Conservation (phyloP, 1,140 invertebrate species). For the Chironomus tepperi region DNA sequence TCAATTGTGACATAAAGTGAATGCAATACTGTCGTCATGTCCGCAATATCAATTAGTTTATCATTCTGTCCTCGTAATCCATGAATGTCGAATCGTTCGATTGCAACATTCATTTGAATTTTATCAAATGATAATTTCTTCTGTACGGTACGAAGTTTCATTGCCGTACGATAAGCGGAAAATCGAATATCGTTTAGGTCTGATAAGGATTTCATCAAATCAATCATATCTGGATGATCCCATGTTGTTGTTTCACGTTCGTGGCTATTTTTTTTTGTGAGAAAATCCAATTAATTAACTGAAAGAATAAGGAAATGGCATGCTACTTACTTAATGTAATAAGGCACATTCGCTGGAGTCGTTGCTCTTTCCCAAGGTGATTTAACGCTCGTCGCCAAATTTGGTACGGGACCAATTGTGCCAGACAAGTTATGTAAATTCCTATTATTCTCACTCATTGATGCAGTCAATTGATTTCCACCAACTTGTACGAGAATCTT, state of each 20-base stretch:
- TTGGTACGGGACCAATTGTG: slow-evolving; percentile 60
- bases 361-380: slow-evolving; percentile 92
- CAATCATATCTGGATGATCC: slow-evolving; percentile 97
- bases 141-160: slow-evolving; percentile 95
- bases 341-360: slow-evolving; percentile 92
- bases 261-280: slow-evolving; percentile 59
- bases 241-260: slow-evolving; percentile 91
- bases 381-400: slow-evolving; percentile 79
- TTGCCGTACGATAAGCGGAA: slow-evolving; percentile 95
- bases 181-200: slow-evolving; percentile 96
- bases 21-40: slow-evolving; percentile 88
- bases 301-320: neutral
- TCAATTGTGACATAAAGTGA: slow-evolving; percentile 66
- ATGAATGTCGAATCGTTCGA: slow-evolving; percentile 91
- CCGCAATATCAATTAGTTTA: slow-evolving; percentile 85
- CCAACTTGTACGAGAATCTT: slow-evolving; percentile 48
- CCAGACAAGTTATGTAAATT: slow-evolving; percentile 62
- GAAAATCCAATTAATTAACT: neutral
- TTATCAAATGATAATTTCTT: slow-evolving; percentile 75
- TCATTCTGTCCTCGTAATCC: slow-evolving; percentile 90
- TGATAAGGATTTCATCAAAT: slow-evolving; percentile 79
- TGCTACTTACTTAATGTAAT: slow-evolving; percentile 88
- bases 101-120: slow-evolving; percentile 70
- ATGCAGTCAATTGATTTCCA: slow-evolving; percentile 35
- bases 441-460: slow-evolving; percentile 44